phyloP scores from a whole-genome alignment of 2,888 invertebrate genomes.

The Rambutsinella grinnellia region DNA sequence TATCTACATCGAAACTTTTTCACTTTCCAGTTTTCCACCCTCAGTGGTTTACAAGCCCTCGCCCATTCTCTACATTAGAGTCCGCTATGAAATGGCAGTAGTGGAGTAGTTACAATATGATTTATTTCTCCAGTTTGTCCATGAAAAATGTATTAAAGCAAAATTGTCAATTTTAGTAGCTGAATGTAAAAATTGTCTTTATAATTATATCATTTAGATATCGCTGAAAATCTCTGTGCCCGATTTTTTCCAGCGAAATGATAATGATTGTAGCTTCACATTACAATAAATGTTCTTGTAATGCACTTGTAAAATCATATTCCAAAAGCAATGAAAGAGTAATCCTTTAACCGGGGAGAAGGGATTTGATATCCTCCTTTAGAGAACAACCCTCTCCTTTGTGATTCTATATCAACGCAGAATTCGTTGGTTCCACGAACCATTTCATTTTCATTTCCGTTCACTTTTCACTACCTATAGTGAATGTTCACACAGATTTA shows the following conservation, averaged over 20 bases:
- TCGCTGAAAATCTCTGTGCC: not conserved
- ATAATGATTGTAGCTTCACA: not conserved
- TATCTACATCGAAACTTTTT: too few species aligned
- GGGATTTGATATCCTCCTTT: constrained; percentile 37
- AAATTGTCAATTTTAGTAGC: too few species aligned
- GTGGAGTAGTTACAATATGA: constrained; percentile 24
- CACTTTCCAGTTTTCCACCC: not conserved
- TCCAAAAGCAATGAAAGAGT: too few species aligned
- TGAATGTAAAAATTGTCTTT: too few species aligned
- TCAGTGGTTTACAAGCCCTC: not conserved
- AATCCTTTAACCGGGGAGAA: constrained; percentile 2
- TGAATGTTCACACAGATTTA: too few species aligned
- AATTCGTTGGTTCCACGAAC: too few species aligned
- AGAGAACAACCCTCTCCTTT: constrained; percentile 1
- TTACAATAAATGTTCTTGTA: too few species aligned
- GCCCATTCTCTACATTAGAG: not conserved
- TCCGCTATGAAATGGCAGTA: constrained; percentile 8
- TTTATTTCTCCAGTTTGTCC: constrained; percentile 32
- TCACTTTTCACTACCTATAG: too few species aligned
- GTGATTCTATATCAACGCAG: too few species aligned
- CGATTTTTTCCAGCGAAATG: not conserved
- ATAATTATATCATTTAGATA: too few species aligned
- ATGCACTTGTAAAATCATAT: too few species aligned
- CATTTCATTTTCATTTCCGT: too few species aligned
- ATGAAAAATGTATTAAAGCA: constrained; percentile 57